Base-by-base conservation (phyloP, 2,797 vertebrate species). In the Atherinosoma microstoma region DNA sequence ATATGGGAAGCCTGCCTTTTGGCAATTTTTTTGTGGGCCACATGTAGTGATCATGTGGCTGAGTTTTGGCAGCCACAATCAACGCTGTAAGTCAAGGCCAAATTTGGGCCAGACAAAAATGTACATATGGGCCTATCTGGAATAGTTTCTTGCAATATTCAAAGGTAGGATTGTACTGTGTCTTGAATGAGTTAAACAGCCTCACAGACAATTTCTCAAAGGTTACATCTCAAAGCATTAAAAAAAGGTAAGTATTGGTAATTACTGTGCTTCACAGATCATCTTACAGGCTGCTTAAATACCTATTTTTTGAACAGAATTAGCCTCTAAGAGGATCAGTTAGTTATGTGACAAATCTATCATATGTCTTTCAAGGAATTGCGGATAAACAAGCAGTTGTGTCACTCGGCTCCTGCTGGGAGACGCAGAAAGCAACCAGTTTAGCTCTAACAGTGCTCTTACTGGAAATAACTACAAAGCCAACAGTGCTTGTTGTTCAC, bases 361-460 rank as follows among this genome's bases (percentile, higher is more conserved):
- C 18, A 68, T 49, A 61, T 27, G 64, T 63, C 58, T 69, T 65
- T 75, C n/a, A 40, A 70, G 40, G 67, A 78, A 63, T 60, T 22
- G 8, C 36, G 15, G 8, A 60, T 1, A 59, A 36, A 47, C 42
- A 47, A 47, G 18, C 18, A 58, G 51, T 54, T 60, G 66, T 68
- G 64, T 49, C 62, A 8, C 49, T 73, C 6, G 0, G 22, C 54
- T 57, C 65, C 78, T 71, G 72, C 83, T 77, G 78, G 35, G 72
- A 70, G 42, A 80, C 18, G 11, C 63, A 63, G 40, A 63, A 58
- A 53, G 32, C 12, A 63, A 73, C 66, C 65, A 64, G 67, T 74
- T 73, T 59, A 40, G 54, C 57, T 70, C 29, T 56, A 64, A 85
- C 58, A 57, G 24, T 6, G 15, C 53, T 54, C 53, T 54, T 16